Percentiles rank a stretch among this genome's conserved stretches.
Evolutionary conservation across 2,888 invertebrate genomes (phyloP).

Genomic region (Erebia palarica): DNA sequence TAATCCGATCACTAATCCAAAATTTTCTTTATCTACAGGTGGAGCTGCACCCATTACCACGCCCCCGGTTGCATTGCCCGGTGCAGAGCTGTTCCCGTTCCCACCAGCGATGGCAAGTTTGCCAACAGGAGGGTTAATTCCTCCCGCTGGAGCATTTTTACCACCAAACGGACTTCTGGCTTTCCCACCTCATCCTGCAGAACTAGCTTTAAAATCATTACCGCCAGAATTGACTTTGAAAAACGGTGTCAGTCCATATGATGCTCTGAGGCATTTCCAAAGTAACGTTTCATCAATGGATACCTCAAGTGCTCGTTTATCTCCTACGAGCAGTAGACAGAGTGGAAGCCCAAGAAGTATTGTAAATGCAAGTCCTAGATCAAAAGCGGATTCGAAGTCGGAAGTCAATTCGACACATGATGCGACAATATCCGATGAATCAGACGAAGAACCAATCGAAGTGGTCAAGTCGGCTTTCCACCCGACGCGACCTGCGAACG

Average conservation of each 20-base stretch:
- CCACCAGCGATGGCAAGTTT: constrained; percentile 70
- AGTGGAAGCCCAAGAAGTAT: constrained; percentile 79
- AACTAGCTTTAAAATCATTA: constrained; percentile 71
- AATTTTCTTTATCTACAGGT: constrained; percentile 69
- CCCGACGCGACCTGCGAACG: constrained; percentile 84
- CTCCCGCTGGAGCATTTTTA: constrained; percentile 82
- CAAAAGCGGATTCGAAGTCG: constrained; percentile 81
- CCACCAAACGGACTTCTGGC: constrained; percentile 81
- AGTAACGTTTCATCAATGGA: constrained; percentile 75
- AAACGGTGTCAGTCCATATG: constrained; percentile 83
- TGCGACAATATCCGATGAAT: constrained; percentile 83
- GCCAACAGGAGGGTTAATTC: constrained; percentile 76
- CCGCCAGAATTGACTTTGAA: constrained; percentile 78
- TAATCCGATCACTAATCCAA: constrained; percentile 38
- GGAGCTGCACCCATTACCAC: constrained; percentile 65
- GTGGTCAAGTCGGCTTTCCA: constrained; percentile 90
- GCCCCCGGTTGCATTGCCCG: constrained; percentile 67
- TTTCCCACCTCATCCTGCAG: constrained; percentile 80
- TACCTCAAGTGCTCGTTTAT: constrained; percentile 74
- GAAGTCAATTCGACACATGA: constrained; percentile 85
- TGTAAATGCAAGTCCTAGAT: constrained; percentile 70
- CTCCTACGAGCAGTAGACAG: constrained; percentile 81
- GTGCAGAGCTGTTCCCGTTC: constrained; percentile 73
- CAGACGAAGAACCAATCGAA: constrained; percentile 88
- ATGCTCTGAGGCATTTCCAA: constrained; percentile 75